A percentile compares a stretch with the other conserved stretches of the same genome.
Conservation (phyloP, 2,888 invertebrate genomes). For the Conomelus anceps region DNA sequence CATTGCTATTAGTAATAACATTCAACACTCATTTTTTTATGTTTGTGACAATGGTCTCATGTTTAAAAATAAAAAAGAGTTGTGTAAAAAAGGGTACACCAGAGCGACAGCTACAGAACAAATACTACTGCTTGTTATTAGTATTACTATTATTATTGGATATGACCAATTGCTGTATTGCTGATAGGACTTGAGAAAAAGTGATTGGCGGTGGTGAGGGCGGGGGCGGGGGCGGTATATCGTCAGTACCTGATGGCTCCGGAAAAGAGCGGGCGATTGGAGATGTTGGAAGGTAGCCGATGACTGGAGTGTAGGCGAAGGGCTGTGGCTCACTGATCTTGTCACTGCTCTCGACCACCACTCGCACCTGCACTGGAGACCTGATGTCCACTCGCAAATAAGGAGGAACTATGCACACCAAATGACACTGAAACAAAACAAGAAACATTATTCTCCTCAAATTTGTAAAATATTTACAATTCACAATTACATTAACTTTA, state of each 20-base stretch:
- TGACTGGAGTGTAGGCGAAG: constrained; percentile 60
- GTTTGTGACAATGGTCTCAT: too few species aligned
- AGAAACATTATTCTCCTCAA: too few species aligned
- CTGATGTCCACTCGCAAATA: constrained; percentile 60
- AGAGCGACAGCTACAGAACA: neutral
- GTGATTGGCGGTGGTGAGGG: neutral
- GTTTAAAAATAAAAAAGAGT: too few species aligned
- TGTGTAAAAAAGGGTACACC: too few species aligned
- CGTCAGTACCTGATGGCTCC: neutral
- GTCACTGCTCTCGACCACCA: constrained; percentile 71
- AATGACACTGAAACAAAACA: constrained; percentile 60
- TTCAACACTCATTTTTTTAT: too few species aligned
- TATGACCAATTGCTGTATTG: neutral
- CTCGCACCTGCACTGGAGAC: constrained; percentile 67
- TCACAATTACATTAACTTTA: too few species aligned
- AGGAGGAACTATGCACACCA: constrained; percentile 78
- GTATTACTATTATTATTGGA: neutral
- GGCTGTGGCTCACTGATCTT: constrained; percentile 79
- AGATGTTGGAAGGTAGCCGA: neutral
- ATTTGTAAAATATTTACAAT: too few species aligned
- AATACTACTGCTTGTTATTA: neutral
- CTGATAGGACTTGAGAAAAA: neutral
- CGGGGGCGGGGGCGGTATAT: neutral
- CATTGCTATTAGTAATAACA: too few species aligned
- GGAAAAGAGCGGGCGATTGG: neutral